Evolutionary conservation across 2,797 vertebrate genomes (phyloP), one percentile per base, ranked within the genome.

Genomic region (Tinamus major): DNA sequence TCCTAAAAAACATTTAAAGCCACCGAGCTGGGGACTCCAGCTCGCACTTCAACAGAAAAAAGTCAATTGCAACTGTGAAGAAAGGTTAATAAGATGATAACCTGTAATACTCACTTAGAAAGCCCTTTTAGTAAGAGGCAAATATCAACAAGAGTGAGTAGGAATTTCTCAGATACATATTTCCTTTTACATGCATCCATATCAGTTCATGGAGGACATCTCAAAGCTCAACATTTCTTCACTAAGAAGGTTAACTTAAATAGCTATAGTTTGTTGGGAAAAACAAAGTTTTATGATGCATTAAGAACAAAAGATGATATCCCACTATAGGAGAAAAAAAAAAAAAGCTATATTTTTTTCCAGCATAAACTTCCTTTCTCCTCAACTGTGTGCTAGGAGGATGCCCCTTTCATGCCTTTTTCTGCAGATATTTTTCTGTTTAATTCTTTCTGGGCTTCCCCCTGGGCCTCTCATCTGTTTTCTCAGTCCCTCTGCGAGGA

Each of bases 1-100:
- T 44, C 35, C 64, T 49, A 55, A 76, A 92, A 92, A 55, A 49
- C 37, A 49, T 58, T 62, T 81, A 76, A 65, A 26, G 23, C 19
- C 49, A 46, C 29, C 55, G 20, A 61, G 8, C 9, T 33, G 18
- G 6, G 20, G 20, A 71, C 16, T 79, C n/a, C 35, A 82, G 27
- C 59, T 35, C 35, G 35, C 35, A 35, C 35, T 79, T 85, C 48
- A 79, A 26, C 35, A 90, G 53, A 81, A 79, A 81, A 63, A 13
- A 84, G 78, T 1, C 14, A 41, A 14, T 48, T 17, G 2, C 74
- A 86, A 68, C 49, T 29, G 46, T 39, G 24, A 61, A 84, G 77
- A 89, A 87, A 94, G 76, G 71, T 86, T 91, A 94, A 70, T 49
- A 92, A 49, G 35, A 58, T 26, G n/a, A 41, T n/a, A 87, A 92